Conservation (phyloP, 1,140 invertebrate genomes). For the Aricia agestis region DNA sequence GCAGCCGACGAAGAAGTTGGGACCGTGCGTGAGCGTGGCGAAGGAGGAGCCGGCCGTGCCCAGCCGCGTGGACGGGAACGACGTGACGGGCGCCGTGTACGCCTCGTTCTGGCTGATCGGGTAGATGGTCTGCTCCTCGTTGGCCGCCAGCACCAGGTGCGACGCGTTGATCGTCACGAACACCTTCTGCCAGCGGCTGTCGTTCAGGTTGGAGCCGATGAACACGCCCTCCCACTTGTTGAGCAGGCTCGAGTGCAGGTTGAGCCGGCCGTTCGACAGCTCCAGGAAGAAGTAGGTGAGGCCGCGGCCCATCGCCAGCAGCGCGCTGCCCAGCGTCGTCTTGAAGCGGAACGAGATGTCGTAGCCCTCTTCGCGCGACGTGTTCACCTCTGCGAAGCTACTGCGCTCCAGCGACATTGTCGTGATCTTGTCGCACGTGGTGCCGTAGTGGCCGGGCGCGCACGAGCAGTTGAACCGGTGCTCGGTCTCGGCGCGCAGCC, state of each 20-base stretch:
- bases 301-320: conserved; percentile 90
- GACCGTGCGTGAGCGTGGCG: conserved; percentile 81
- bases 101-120: conserved; percentile 88
- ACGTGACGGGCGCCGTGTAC: conserved; percentile 83
- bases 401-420: conserved; percentile 90
- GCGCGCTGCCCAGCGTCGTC: conserved; percentile 90
- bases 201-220: conserved; percentile 87
- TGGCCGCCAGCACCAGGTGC: conserved; percentile 88
- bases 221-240: conserved; percentile 94
- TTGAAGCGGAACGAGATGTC: conserved; percentile 93
- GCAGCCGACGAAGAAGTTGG: conserved; percentile 91
- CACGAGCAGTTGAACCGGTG: conserved; percentile 93
- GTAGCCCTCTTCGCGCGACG: conserved; percentile 88
- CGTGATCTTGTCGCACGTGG: conserved; percentile 86
- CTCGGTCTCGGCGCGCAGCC: conserved; percentile 84
- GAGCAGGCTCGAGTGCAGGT: conserved; percentile 89
- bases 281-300: conserved; percentile 89
- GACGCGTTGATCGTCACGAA: conserved; percentile 91
- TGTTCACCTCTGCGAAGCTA: conserved; percentile 87
- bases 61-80: conserved; percentile 87
- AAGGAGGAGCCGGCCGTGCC: conserved; percentile 85
- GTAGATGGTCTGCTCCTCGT: conserved; percentile 92
- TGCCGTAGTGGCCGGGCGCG: conserved; percentile 86
- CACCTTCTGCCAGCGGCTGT: conserved; percentile 91
- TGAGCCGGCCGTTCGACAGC: conserved; percentile 86